These are phyloP conservation scores for Elgaria multicarinata DNA, from an alignment of 2,113 vertebrate species.

Conservation along the genomic window DNA sequence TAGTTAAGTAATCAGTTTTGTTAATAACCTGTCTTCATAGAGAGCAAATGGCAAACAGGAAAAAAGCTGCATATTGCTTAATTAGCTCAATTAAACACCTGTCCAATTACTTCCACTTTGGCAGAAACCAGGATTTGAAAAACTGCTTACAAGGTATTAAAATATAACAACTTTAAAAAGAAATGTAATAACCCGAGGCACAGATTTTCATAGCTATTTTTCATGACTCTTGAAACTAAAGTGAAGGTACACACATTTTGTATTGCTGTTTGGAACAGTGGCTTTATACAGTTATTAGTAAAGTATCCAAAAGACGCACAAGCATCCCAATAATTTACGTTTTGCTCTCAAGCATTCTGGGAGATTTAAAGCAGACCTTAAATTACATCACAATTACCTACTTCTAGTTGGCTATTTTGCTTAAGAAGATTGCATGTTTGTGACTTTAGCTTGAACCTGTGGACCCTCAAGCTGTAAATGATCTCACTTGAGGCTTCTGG, in stretches of 20 bases:
- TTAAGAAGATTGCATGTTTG: not conserved
- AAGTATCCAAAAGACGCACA: not conserved
- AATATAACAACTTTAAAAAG: not conserved
- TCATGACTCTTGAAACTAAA: not conserved
- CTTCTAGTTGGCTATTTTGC: not conserved
- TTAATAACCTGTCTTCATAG: not conserved
- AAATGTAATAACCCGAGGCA: not conserved
- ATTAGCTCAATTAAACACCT: slow-evolving; percentile 10
- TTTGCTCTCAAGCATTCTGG: not conserved
- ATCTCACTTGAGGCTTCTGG: too few species aligned
- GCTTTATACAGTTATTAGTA: not conserved
- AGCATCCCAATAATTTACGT: not conserved
- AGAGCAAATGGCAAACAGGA: not conserved
- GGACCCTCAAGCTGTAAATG: not conserved
- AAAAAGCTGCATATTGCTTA: not conserved
- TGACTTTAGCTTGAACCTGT: not conserved
- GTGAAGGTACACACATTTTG: not conserved
- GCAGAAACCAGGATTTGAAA: not conserved
- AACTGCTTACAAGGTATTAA: not conserved
- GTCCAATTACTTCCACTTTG: not conserved
- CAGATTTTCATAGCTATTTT: not conserved
- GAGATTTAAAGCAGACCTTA: not conserved
- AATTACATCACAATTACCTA: not conserved
- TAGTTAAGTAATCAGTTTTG: slow-evolving; percentile 3
- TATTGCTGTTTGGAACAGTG: not conserved